Evolutionary conservation across 2,888 invertebrate genomes (phyloP).

Genomic region (Yponomeuta sedellus): DNA sequence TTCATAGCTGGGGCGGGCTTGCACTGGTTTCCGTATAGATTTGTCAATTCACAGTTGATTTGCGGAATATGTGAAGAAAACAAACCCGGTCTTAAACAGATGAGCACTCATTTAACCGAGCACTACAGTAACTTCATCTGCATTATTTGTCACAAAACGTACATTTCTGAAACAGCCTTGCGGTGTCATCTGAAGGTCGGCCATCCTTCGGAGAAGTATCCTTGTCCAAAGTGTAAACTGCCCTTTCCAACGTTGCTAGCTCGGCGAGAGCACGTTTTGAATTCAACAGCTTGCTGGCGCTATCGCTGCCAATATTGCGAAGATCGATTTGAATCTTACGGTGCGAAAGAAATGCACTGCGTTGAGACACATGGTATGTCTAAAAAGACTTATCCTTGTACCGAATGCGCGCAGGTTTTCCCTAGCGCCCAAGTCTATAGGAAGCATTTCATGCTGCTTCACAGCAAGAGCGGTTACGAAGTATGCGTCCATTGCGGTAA

Average conservation of each 20-base stretch:
- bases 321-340: not conserved
- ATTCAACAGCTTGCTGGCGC: not conserved
- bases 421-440: not conserved
- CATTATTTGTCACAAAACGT: slow-evolving; percentile 10
- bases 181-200: not conserved
- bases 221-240: slow-evolving; percentile 13
- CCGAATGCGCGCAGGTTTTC: slow-evolving; percentile 8
- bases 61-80: slow-evolving; percentile 12
- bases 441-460: slow-evolving; percentile 25
- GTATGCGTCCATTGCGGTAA: slow-evolving; percentile 37
- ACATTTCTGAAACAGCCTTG: not conserved
- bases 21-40: slow-evolving; percentile 10
- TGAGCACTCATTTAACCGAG: slow-evolving; percentile 10
- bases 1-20: not conserved
- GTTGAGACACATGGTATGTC: not conserved
- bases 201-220: not conserved
- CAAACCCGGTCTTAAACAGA: not conserved
- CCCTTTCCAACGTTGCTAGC: not conserved
- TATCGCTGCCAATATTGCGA: slow-evolving; percentile 5
- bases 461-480: slow-evolving; percentile 30
- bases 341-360: not conserved
- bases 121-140: slow-evolving; percentile 11
- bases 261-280: not conserved
- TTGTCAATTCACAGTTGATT: not conserved
- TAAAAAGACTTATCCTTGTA: slow-evolving; percentile 1